Evolutionary conservation across 1,140 invertebrate species (phyloP).

Genomic region (Cyrtorhinus lividipennis): DNA sequence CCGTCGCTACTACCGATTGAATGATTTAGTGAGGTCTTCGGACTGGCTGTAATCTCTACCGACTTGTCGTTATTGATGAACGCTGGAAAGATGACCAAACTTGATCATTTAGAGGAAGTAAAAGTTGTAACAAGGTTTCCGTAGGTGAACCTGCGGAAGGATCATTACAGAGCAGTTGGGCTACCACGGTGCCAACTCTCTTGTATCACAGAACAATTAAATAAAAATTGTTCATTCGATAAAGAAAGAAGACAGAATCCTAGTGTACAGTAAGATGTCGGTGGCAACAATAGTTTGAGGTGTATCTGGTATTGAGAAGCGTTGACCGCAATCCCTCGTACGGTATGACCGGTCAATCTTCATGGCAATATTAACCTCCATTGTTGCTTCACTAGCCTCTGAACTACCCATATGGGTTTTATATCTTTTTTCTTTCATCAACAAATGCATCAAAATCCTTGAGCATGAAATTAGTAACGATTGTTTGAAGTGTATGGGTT

Average conservation of each 20-base stretch:
- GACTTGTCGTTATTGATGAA: conserved; percentile 34
- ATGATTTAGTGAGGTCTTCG: conserved; percentile 61
- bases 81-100: conserved; percentile 50
- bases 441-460: too few species aligned
- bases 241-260: too few species aligned
- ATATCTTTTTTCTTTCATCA: too few species aligned
- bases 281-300: not conserved
- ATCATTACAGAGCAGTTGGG: conserved; percentile 42
- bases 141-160: conserved; percentile 78
- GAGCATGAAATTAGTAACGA: too few species aligned
- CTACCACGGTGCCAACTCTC: not conserved
- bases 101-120: conserved; percentile 65
- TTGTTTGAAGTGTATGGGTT: too few species aligned
- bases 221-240: too few species aligned
- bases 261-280: not conserved
- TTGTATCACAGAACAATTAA: too few species aligned
- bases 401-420: too few species aligned
- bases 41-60: conserved; percentile 41
- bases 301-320: not conserved
- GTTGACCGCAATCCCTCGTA: not conserved
- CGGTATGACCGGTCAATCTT: not conserved
- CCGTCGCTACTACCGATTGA: conserved; percentile 82
- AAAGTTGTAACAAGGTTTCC: conserved; percentile 81
- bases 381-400: too few species aligned
- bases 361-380: too few species aligned